These are phyloP conservation scores for Artibeus jamaicensis DNA, from an alignment of 2,797 vertebrate genomes.

Conservation along the genomic window DNA sequence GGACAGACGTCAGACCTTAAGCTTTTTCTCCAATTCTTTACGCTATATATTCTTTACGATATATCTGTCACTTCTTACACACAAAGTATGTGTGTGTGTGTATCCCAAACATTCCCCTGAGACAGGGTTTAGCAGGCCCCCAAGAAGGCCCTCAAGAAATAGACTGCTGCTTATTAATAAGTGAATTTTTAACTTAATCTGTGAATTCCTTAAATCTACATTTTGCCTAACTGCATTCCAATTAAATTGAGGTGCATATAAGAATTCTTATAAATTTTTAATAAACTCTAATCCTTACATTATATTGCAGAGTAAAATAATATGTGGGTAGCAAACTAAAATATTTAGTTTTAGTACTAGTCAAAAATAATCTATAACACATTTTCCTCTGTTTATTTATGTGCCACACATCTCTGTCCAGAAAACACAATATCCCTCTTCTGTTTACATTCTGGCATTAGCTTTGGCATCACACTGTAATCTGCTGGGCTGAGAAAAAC, in stretches of 20 bases:
- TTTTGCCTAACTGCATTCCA: constrained; percentile 37
- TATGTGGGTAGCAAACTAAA: constrained; percentile 25
- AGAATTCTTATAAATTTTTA: constrained; percentile 27
- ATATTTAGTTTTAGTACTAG: constrained; percentile 15
- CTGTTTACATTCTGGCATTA: neutral
- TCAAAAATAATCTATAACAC: constrained; percentile 32
- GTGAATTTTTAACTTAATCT: constrained; percentile 8
- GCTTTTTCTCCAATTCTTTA: neutral
- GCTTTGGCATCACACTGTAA: neutral
- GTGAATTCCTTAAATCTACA: neutral
- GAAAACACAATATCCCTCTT: neutral
- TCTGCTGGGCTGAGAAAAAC: neutral
- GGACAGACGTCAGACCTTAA: neutral
- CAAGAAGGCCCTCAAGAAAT: neutral
- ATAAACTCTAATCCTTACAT: constrained; percentile 5
- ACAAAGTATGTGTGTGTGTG: neutral
- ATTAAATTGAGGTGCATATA: neutral
- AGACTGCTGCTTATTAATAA: neutral
- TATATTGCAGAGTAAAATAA: constrained; percentile 17
- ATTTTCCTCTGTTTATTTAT: neutral
- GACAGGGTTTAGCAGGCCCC: neutral
- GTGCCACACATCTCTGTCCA: neutral
- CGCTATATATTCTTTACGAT: too few relatives aligned
- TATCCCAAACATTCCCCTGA: neutral
- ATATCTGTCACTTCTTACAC: neutral